Conservation (phyloP, 1,140 invertebrate genomes). For the Scylla paramamosain region DNA sequence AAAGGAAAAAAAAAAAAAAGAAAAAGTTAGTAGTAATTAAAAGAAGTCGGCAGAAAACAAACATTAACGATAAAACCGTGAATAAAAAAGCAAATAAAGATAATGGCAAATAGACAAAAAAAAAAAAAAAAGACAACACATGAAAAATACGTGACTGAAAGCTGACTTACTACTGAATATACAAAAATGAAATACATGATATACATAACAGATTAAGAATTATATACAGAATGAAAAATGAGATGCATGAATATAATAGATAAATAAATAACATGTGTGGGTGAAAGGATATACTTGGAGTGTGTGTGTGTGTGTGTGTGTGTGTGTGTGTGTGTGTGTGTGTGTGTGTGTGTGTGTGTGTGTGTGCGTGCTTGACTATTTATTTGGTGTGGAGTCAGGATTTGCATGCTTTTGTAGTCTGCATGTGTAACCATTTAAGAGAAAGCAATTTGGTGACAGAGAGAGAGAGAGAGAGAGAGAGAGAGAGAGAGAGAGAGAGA, state of each 20-base stretch:
- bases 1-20: no score
- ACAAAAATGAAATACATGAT: not conserved
- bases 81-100: no score
- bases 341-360: slow-evolving; percentile 29
- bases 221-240: no score
- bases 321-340: slow-evolving; percentile 29
- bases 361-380: not conserved
- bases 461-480: not conserved
- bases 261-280: not conserved
- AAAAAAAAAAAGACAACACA: not conserved
- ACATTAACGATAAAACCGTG: no score
- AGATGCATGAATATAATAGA: not conserved
- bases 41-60: no score
- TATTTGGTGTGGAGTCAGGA: not conserved
- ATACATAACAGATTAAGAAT: not conserved
- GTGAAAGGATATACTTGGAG: not conserved
- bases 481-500: not conserved
- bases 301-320: not conserved
- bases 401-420: not conserved
- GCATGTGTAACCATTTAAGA: not conserved
- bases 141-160: not conserved
- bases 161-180: not conserved
- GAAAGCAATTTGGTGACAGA: not conserved
- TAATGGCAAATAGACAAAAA: no score
- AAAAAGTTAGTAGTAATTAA: no score